phyloP scores from a whole-genome alignment of 2,113 vertebrate species.

The Orcinus orca region DNA sequence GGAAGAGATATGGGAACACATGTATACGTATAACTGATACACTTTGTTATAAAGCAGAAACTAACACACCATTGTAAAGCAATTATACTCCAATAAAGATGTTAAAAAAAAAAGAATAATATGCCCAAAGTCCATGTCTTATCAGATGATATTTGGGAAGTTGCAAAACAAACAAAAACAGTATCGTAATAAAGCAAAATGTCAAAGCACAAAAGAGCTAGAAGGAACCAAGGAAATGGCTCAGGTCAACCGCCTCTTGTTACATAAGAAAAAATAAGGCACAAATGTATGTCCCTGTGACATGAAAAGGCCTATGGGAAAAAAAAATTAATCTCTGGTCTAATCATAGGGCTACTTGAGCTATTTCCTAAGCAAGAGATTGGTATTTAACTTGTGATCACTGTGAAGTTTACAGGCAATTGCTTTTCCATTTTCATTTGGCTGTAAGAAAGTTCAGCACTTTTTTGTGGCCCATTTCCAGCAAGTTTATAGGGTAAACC shows the following conservation, averaged over 20 bases:
- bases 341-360: conserved; percentile 31
- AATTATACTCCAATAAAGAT: no score
- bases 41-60: no score
- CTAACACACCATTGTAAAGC: no score
- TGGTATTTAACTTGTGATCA: conserved; percentile 59
- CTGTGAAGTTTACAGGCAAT: conserved; percentile 37
- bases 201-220: background rate
- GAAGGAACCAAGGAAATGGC: background rate
- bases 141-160: background rate
- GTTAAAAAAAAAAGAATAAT: background rate
- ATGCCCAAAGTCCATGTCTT: background rate
- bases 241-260: background rate
- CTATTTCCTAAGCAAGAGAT: conserved; percentile 43
- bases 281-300: background rate
- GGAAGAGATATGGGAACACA: no score
- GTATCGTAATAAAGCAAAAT: background rate
- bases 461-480: background rate
- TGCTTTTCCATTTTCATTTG: conserved; percentile 47
- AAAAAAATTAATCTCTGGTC: background rate
- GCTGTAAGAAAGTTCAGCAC: conserved; percentile 17
- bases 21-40: no score
- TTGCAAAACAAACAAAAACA: background rate
- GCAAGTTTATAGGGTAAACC: conserved; percentile 33
- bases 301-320: background rate
- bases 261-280: background rate